Conservation (phyloP, 2,113 vertebrate species). For the Onychostoma macrolepis region DNA sequence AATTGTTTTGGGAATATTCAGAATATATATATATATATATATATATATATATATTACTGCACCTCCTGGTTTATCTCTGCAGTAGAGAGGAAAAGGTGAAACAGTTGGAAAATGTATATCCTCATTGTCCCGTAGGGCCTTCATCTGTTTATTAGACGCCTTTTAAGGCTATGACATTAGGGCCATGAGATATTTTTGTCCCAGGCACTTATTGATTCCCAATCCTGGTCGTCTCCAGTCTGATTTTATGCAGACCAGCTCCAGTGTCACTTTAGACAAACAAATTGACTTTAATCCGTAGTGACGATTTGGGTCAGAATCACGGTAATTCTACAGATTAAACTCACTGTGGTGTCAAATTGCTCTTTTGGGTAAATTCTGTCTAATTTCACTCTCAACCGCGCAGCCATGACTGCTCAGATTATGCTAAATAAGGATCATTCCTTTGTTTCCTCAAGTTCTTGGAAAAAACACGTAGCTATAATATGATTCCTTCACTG, state of each 20-base stretch:
- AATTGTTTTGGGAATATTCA: neutral
- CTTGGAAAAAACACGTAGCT: constrained; percentile 29
- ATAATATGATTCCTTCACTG: constrained; percentile 14
- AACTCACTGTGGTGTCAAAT: constrained; percentile 48
- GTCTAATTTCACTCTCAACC: constrained; percentile 46
- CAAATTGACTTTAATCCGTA: constrained; percentile 46
- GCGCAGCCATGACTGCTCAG: constrained; percentile 26
- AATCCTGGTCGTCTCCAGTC: constrained; percentile 13
- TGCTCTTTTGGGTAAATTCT: constrained; percentile 13
- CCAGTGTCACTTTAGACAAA: constrained; percentile 30
- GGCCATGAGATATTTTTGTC: constrained; percentile 14
- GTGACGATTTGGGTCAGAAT: constrained; percentile 41
- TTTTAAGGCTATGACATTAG: constrained; percentile 1
- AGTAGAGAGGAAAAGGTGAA: constrained; percentile 42
- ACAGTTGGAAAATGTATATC: neutral
- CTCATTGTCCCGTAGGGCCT: neutral
- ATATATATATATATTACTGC: too few relatives aligned
- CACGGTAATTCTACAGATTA: constrained; percentile 52
- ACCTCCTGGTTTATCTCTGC: constrained; percentile 31
- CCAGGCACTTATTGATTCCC: constrained; percentile 48
- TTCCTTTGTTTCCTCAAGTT: constrained; percentile 38
- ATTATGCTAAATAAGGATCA: constrained; percentile 38
- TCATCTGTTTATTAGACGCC: neutral
- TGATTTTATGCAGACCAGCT: constrained; percentile 42
- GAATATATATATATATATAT: neutral